These are phyloP conservation scores for Taenioides sp. DNA, from an alignment of 2,797 vertebrate genomes.

Conservation along the genomic window DNA sequence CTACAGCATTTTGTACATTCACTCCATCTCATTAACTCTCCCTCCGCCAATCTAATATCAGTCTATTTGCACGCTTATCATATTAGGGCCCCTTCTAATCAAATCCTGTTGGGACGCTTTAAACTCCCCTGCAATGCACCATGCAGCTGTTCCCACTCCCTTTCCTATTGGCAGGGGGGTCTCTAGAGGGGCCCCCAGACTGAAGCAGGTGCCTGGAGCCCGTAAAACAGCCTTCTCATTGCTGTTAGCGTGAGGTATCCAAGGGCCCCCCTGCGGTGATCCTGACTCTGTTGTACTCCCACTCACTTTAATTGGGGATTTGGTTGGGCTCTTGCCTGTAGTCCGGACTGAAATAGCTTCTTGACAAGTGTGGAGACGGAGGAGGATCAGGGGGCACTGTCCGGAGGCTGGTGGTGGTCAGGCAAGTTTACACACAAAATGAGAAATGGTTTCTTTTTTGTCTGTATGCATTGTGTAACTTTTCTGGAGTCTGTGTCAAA, in stretches of 20 bases:
- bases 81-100: conserved; percentile 35
- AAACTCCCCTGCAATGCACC: conserved; percentile 39
- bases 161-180: conserved; percentile 59
- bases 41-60: background rate
- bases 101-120: conserved; percentile 33
- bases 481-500: too few species aligned
- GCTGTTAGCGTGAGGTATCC: conserved; percentile 30
- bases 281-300: conserved; percentile 59
- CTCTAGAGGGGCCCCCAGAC: conserved; percentile 47
- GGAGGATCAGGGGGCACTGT: conserved; percentile 38
- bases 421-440: conserved; percentile 18
- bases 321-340: conserved; percentile 63
- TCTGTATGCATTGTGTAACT: too few species aligned
- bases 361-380: conserved; percentile 62
- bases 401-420: conserved; percentile 11
- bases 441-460: background rate
- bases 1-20: background rate
- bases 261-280: conserved; percentile 35
- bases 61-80: background rate
- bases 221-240: conserved; percentile 22
- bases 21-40: background rate
- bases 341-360: conserved; percentile 69
- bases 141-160: conserved; percentile 65
- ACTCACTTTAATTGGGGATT: conserved; percentile 78
- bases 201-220: conserved; percentile 61